phyloP scores from a whole-genome alignment of 2,888 invertebrate genomes.

The Tipula vernalis region DNA sequence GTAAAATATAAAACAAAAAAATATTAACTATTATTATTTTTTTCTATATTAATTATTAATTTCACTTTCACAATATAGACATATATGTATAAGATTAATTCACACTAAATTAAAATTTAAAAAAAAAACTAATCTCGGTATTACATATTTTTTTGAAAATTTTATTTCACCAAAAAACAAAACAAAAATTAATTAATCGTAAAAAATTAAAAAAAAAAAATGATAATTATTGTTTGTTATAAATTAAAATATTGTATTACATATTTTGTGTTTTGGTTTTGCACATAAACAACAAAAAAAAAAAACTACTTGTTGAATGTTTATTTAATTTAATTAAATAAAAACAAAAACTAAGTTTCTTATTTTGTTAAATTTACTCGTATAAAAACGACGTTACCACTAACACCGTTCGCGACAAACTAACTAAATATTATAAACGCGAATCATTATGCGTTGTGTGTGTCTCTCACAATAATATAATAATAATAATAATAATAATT shows the following conservation, averaged over 20 bases:
- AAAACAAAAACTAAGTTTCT: neutral
- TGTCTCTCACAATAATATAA: neutral
- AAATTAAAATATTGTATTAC: neutral
- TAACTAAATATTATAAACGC: constrained; percentile 4
- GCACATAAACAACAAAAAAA: neutral
- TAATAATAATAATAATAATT: neutral
- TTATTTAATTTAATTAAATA: neutral
- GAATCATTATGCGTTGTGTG: neutral
- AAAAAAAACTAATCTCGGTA: neutral
- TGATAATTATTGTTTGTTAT: neutral
- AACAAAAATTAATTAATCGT: neutral
- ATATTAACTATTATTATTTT: neutral
- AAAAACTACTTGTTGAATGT: neutral
- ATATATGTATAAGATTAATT: neutral
- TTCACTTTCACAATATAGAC: neutral
- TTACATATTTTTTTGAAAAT: neutral
- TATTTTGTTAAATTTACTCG: neutral
- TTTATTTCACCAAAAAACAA: neutral
- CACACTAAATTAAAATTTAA: neutral
- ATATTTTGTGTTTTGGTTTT: neutral
- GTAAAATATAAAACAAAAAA: neutral
- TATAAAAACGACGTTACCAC: neutral
- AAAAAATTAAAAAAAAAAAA: neutral
- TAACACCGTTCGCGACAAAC: constrained; percentile 9
- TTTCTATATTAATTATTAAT: neutral